Evolutionary conservation across 2,797 vertebrate species (phyloP), one percentile per base, ranked within the genome.

Genomic region (Falco rusticolus): DNA sequence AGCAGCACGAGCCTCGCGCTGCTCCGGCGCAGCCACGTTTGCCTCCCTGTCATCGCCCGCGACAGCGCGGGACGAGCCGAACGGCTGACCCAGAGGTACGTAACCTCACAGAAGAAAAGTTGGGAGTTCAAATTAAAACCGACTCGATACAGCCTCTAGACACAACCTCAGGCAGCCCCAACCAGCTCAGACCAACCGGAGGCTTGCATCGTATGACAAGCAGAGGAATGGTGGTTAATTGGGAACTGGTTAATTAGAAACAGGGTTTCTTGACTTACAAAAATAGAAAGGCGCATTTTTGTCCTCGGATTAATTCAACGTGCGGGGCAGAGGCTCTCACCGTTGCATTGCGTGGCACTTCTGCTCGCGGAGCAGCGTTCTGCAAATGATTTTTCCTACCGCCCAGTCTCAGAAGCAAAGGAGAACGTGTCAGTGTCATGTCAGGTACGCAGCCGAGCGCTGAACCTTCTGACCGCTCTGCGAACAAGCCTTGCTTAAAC

Each of bases 191-290:
- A 29, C 11, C 79, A 41, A 14, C 12, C 78, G 60, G 43, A 31
- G 50, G 26, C 24, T 50, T 1, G 0, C 16, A 1, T 0, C 5
- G 5, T 20, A 28, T 26, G 7, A 21, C 31, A 14, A 59, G 43
- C n/a, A 43, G 66, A 69, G 22, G 48, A 22, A 26, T 0, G 1
- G 14, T 4, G 31, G 48, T 11, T 78, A 26, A 34, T 25, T 20
- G 39, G 31, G 28, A 79, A 85, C 2, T 4, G 31, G 48, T 11
- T 78, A 29, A 39, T 25, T 20, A 43, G 31, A 25, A 79, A 85
- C 2, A 4, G 5, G 13, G 43, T 13, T 80, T 53, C 53, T 79
- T 31, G 12, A 1, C 48, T 81, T 56, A 54, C 21, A 77, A 50
- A 75, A 86, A 2, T 1, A 64, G 25, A 81, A 80, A 70, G 28